Evolutionary conservation across 2,888 invertebrate species (phyloP), one percentile per base, ranked within the genome.

Genomic region (Acanthopleura granulata): DNA sequence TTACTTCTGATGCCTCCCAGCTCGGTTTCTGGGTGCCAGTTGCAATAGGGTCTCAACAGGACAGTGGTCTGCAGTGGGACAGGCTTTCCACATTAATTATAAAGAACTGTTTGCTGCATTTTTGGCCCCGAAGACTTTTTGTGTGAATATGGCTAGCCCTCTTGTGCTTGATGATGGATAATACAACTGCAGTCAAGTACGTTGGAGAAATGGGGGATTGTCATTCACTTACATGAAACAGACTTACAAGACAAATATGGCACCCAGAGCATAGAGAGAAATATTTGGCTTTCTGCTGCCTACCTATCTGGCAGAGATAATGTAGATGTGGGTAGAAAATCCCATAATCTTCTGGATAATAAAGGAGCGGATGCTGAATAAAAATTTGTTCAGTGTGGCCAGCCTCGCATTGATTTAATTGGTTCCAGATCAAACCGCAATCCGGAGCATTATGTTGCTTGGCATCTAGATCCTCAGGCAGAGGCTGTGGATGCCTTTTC

Each of bases 401-500:
- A 51, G 51, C 51, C 51, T 15, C 14, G 18, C 18, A 51, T 51
- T 15, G 51, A 51, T 51, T 18, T 51, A 18, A 15, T 51, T 51
- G 51, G 14, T 14, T 51, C 51, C 18, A 51, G 51, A 18, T 18
- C 18, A 15, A 51, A 51, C 18, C 51, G 18, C 51, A 14, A 51
- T 16, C 29, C 22, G 14, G 14, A 18, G 14, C 27, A 22, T n/a
- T 71, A 40, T 71, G 30, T 71, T 18, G 18, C 71, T 29, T 71
- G 71, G 72, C 51, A 25, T 12, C 72, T 51, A 25, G 72, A 72
- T 27, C 72, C 72, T 12, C 12, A 72, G 12, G 72, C 72, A 16
- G 50, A 22, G 25, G 72, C 72, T 9, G 25, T 72, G 11, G 72
- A 72, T 51, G 72, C 51, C 16, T 70, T 70, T 70, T 18, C 70